Conservation (phyloP, 2,113 vertebrate genomes). For the Brachypteracias leptosomus region DNA sequence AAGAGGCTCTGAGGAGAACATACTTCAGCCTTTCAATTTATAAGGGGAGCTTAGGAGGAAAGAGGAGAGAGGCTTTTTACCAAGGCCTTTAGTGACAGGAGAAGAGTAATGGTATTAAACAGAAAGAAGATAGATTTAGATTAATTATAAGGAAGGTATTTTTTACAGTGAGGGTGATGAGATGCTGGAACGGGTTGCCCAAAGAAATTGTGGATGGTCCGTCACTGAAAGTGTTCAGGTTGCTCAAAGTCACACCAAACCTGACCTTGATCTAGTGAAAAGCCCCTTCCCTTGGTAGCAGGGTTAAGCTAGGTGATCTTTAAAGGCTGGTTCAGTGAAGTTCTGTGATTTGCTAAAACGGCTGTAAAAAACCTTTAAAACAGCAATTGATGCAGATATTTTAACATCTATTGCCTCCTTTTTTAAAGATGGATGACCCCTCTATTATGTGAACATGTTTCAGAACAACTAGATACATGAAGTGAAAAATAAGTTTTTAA, state of each 20-base stretch:
- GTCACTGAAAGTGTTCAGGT: not conserved
- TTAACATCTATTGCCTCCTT: not conserved
- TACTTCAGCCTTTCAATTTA: not conserved
- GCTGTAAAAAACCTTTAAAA: too few relatives aligned
- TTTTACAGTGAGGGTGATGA: not conserved
- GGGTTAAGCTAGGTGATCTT: not conserved
- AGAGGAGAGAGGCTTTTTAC: not conserved
- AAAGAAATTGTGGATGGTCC: not conserved
- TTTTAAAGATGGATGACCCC: not conserved
- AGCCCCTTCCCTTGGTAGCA: rapidly evolving
- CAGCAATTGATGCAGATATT: not conserved
- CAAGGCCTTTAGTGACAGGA: not conserved
- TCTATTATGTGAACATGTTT: not conserved
- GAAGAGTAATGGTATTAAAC: not conserved
- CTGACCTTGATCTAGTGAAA: not conserved
- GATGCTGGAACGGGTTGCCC: not conserved
- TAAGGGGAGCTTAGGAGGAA: rapidly evolving
- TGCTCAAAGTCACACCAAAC: too few relatives aligned
- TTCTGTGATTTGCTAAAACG: not conserved
- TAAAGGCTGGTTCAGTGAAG: not conserved
- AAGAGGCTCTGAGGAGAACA: not conserved
- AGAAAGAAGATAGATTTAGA: not conserved
- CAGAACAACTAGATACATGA: not conserved
- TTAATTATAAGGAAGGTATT: not conserved
- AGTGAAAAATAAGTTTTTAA: not conserved